phyloP scores from a whole-genome alignment of 1,140 invertebrate genomes.

The Heliconius nattereri region DNA sequence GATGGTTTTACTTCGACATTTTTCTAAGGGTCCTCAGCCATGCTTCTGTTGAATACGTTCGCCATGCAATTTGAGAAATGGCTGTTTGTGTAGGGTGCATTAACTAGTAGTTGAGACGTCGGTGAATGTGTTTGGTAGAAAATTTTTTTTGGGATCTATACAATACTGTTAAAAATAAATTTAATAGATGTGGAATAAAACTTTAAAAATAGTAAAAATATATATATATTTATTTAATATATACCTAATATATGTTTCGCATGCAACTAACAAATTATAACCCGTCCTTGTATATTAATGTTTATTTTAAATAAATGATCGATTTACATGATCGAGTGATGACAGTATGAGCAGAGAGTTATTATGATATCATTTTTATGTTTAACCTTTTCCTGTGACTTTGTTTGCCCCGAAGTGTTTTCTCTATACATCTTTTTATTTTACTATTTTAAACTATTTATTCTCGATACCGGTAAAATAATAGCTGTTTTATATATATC shows the following conservation, averaged over 20 bases:
- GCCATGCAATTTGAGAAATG: conserved; percentile 75
- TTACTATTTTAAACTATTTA: not conserved
- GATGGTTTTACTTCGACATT: conserved; percentile 78
- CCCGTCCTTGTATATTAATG: not conserved
- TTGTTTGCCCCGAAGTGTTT: not conserved
- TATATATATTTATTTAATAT: not conserved
- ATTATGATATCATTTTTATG: not conserved
- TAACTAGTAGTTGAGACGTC: conserved; percentile 64
- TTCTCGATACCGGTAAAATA: not conserved
- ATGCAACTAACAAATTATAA: not conserved
- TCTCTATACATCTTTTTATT: not conserved
- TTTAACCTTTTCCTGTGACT: not conserved
- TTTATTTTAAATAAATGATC: conserved; percentile 13
- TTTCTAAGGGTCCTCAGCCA: conserved; percentile 64
- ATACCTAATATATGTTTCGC: not conserved
- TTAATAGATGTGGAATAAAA: too few relatives aligned
- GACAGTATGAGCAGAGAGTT: not conserved
- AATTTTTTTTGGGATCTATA: too few relatives aligned
- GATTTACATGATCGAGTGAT: conserved; percentile 7
- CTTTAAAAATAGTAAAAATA: too few relatives aligned
- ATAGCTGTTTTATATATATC: not conserved
- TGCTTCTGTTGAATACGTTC: conserved; percentile 70
- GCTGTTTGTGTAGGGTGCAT: conserved; percentile 64
- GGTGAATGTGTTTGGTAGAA: conserved; percentile 49
- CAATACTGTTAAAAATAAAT: too few relatives aligned